Percentiles rank a stretch among this genome's conserved stretches.
Evolutionary conservation across 2,797 vertebrate genomes (phyloP).

Genomic region (Myiothlypis coronata): DNA sequence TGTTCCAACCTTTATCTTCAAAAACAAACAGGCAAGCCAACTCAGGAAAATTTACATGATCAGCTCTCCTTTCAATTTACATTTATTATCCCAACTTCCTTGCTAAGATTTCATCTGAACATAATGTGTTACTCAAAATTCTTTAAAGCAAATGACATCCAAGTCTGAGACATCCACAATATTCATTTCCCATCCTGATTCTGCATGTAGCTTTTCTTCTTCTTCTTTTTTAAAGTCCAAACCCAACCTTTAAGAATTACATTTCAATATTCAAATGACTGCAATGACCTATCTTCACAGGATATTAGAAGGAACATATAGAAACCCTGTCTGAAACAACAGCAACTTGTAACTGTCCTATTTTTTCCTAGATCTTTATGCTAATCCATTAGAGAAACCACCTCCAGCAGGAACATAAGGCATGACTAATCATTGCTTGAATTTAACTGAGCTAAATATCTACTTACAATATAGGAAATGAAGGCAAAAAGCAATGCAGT

Average conservation of each 20-base stretch:
- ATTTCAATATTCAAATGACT: background rate
- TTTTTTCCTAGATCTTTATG: background rate
- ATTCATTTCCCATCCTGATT: background rate
- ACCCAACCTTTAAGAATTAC: background rate
- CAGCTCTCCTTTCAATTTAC: slow-evolving; percentile 1
- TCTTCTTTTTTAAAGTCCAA: background rate
- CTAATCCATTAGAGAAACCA: background rate
- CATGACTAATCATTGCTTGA: background rate
- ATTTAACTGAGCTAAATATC: background rate
- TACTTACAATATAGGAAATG: background rate
- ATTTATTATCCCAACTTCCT: background rate
- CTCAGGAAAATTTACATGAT: background rate
- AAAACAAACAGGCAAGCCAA: slow-evolving; percentile 14
- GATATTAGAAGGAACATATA: background rate
- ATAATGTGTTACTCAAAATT: background rate
- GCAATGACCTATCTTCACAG: background rate
- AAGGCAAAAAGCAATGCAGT: slow-evolving; percentile 8
- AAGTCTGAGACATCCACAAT: background rate
- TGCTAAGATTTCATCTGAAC: background rate
- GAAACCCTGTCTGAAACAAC: background rate
- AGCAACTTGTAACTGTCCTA: background rate
- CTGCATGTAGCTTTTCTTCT: background rate
- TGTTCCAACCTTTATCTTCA: slow-evolving; percentile 44
- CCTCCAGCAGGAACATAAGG: slow-evolving; percentile 12
- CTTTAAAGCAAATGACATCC: slow-evolving; percentile 7